These are phyloP conservation scores for Leptinotarsa undecemlineata DNA, from an alignment of 1,140 invertebrate genomes.

Conservation along the genomic window DNA sequence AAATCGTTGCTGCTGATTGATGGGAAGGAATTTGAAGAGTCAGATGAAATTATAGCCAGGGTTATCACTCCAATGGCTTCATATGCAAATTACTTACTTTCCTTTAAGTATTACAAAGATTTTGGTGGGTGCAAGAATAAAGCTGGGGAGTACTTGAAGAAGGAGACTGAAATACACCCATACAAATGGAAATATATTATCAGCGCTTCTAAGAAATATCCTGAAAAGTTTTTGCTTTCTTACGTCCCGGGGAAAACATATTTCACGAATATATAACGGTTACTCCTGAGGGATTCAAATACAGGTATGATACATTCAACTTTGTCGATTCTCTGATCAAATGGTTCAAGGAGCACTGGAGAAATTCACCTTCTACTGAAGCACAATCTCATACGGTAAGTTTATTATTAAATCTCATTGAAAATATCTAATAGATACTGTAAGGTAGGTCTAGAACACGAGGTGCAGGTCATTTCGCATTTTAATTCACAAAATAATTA, in stretches of 20 bases:
- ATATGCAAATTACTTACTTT: no score
- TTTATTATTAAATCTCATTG: no score
- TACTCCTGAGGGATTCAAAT: constrained; percentile 89
- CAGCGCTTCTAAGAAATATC: constrained; percentile 83
- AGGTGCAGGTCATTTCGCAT: no score
- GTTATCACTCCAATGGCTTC: no score
- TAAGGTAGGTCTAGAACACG: no score
- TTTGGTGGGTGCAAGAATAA: no score
- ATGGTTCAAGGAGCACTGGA: constrained; percentile 77
- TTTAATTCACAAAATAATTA: no score
- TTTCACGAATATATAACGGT: constrained; percentile 92
- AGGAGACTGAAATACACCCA: constrained; percentile 84
- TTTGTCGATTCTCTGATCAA: constrained; percentile 81
- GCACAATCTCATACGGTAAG: constrained; percentile 75
- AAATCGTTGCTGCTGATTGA: constrained; percentile 81
- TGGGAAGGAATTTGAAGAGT: constrained; percentile 92
- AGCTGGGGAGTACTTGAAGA: constrained; percentile 83
- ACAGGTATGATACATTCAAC: constrained; percentile 85
- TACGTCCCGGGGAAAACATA: constrained; percentile 86
- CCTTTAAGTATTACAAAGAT: no score
- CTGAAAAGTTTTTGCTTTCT: constrained; percentile 93
- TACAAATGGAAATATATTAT: constrained; percentile 90
- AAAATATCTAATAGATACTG: no score
- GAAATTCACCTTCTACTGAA: constrained; percentile 52
- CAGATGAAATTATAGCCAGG: constrained; percentile 53